Conservation (phyloP, 2,113 vertebrate species). For the Oryzias woworae region DNA sequence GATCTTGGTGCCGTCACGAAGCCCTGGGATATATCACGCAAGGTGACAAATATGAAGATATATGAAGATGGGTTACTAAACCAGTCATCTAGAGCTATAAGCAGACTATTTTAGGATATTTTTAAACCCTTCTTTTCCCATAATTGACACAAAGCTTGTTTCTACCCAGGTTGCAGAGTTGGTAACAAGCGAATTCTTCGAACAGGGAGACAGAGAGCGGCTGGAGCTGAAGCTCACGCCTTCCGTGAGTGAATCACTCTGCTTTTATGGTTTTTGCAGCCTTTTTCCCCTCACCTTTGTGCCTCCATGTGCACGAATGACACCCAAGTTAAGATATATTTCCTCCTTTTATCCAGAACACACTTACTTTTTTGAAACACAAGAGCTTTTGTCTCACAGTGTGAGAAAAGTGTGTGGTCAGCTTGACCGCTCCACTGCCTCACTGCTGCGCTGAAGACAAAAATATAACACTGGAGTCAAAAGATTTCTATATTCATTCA, state of each 20-base stretch:
- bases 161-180: constrained; percentile 91
- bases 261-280: constrained; percentile 29
- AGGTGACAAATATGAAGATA: constrained; percentile 79
- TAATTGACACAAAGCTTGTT: background rate
- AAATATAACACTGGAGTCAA: constrained; percentile 16
- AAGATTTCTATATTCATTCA: constrained; percentile 38
- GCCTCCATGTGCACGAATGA: constrained; percentile 40
- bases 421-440: constrained; percentile 38
- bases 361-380: constrained; percentile 36
- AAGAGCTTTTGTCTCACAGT: constrained; percentile 34
- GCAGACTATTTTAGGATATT: background rate
- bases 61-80: background rate
- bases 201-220: constrained; percentile 97
- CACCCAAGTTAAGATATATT: constrained; percentile 41
- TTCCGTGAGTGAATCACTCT: constrained; percentile 82
- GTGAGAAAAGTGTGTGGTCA: constrained; percentile 52
- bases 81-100: background rate
- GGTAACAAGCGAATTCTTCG: constrained; percentile 98
- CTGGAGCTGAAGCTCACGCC: constrained; percentile 96
- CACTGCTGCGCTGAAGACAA: constrained; percentile 33
- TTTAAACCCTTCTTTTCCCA: background rate
- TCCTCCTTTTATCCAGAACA: constrained; percentile 35
- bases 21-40: constrained; percentile 99
- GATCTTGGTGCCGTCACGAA: constrained; percentile 99
- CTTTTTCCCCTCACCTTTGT: constrained; percentile 19